Evolutionary conservation across 1,140 invertebrate species (phyloP).

Genomic region (Drosophila punjabiensis): DNA sequence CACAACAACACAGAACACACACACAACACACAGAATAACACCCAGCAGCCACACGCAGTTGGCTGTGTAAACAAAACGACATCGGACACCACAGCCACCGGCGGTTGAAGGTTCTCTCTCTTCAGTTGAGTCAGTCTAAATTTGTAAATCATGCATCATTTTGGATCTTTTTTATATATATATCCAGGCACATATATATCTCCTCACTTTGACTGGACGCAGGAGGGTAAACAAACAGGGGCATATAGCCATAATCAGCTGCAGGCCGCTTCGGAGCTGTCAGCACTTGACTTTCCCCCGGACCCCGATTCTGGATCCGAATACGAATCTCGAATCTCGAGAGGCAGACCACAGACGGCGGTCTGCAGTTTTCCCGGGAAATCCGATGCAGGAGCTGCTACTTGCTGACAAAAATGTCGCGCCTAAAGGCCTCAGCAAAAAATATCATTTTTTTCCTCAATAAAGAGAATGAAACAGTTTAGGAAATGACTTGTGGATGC

Average conservation of each 20-base stretch:
- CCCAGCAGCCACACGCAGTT: constrained; percentile 67
- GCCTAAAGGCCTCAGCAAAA: constrained; percentile 55
- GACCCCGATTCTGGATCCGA: constrained; percentile 6
- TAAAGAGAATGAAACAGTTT: background rate
- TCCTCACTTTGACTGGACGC: constrained; percentile 58
- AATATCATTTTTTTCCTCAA: constrained; percentile 30
- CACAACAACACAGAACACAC: constrained; percentile 44
- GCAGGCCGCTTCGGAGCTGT: constrained; percentile 68
- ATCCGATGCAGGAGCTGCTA: constrained; percentile 58
- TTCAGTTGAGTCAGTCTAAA: constrained; percentile 36
- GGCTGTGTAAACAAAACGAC: constrained; percentile 71
- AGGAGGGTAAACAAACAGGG: constrained; percentile 79
- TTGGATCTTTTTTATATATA: constrained; percentile 19
- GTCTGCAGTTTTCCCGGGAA: constrained; percentile 63
- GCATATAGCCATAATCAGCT: constrained; percentile 63
- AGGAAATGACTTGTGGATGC: constrained; percentile 23
- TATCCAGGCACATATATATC: background rate
- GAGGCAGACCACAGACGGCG: constrained; percentile 24
- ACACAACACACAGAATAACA: constrained; percentile 38
- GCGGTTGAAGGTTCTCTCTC: constrained; percentile 51
- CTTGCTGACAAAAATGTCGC: constrained; percentile 71
- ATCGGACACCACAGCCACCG: constrained; percentile 49
- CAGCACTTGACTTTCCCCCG: constrained; percentile 68
- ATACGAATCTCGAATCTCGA: constrained; percentile 4
- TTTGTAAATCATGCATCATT: constrained; percentile 65